These are phyloP conservation scores for Limosa lapponica DNA, from an alignment of 2,797 vertebrate species.

Conservation along the genomic window DNA sequence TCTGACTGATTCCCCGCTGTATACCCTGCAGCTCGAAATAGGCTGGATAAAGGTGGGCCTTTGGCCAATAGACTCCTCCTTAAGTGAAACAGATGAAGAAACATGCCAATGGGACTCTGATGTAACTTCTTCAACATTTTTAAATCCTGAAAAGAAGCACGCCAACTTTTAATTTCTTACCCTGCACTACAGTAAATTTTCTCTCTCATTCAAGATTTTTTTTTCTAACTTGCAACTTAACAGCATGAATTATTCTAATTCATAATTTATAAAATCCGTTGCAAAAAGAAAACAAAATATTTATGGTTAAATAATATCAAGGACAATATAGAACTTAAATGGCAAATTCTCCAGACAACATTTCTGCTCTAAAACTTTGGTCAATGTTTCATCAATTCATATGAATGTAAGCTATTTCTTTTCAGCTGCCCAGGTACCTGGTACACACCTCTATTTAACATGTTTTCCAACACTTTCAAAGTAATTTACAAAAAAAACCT, in stretches of 20 bases:
- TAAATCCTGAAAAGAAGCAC: constrained; percentile 94
- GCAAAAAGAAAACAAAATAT: constrained; percentile 30
- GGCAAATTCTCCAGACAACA: neutral
- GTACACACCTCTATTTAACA: neutral
- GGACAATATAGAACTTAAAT: neutral
- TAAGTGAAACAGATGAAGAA: constrained; percentile 85
- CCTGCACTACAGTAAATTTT: constrained; percentile 43
- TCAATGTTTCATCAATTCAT: neutral
- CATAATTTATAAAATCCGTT: constrained; percentile 17
- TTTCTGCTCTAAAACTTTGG: neutral
- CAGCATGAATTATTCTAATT: constrained; percentile 11
- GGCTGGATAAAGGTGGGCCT: constrained; percentile 90
- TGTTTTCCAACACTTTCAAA: neutral
- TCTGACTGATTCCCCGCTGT: constrained; percentile 89
- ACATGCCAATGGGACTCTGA: constrained; percentile 81
- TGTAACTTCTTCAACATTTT: constrained; percentile 79
- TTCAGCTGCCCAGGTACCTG: neutral
- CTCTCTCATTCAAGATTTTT: constrained; percentile 8
- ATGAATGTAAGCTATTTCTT: neutral
- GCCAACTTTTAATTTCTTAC: constrained; percentile 79
- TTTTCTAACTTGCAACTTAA: constrained; percentile 18
- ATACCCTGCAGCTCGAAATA: constrained; percentile 87
- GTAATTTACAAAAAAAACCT: neutral
- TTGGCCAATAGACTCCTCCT: constrained; percentile 86
- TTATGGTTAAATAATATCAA: neutral